Percentiles rank a stretch among this genome's conserved stretches.
These are phyloP conservation scores for Autographa pulchrina DNA, from an alignment of 2,888 invertebrate genomes.

Conservation along the genomic window DNA sequence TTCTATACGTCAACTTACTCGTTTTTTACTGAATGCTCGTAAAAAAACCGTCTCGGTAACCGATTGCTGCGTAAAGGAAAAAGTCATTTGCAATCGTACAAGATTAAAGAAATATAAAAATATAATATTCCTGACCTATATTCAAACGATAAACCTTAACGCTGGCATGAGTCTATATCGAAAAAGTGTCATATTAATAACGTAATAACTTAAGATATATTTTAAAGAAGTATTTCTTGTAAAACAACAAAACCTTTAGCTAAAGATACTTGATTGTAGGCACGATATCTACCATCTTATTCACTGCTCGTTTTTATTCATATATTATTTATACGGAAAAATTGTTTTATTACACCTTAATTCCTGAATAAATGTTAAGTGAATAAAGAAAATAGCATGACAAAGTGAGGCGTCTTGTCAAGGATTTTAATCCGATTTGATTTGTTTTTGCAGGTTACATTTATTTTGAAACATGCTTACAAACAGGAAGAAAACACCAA, in stretches of 20 bases:
- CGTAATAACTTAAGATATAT: too few species aligned
- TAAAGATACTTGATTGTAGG: too few species aligned
- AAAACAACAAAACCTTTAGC: too few species aligned
- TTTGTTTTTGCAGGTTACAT: not conserved
- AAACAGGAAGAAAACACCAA: not conserved
- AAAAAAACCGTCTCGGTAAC: slow-evolving; percentile 3
- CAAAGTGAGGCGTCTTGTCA: not conserved
- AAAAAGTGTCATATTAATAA: too few species aligned
- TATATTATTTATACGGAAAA: not conserved
- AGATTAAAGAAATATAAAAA: slow-evolving; percentile 3
- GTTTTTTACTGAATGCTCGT: slow-evolving; percentile 5
- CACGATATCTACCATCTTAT: too few species aligned
- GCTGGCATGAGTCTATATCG: not conserved
- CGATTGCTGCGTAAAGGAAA: slow-evolving; percentile 1
- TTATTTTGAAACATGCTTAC: not conserved
- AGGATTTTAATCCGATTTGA: slow-evolving; percentile 2
- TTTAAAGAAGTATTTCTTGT: too few species aligned
- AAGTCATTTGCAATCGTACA: slow-evolving; percentile 4
- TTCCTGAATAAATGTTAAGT: not conserved
- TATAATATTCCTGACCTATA: not conserved
- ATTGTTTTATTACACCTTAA: not conserved
- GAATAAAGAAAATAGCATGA: not conserved
- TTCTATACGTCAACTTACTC: slow-evolving; percentile 2
- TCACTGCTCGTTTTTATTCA: not conserved
- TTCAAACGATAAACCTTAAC: not conserved